These are phyloP conservation scores for Chaenocephalus aceratus DNA, from an alignment of 2,113 vertebrate genomes.

Conservation along the genomic window DNA sequence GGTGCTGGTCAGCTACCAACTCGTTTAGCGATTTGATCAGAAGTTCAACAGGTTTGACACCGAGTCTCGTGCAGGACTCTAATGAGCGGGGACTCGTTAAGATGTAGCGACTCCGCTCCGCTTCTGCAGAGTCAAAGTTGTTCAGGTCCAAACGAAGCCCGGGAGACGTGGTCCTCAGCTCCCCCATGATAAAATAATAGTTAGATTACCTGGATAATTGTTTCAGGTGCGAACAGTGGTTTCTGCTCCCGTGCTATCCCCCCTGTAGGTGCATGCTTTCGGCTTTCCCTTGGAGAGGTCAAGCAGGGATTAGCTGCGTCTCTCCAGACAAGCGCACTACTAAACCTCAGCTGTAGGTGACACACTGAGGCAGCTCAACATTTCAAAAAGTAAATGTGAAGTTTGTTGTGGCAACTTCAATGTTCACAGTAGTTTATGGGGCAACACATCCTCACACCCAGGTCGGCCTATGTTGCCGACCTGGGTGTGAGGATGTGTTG, in stretches of 20 bases:
- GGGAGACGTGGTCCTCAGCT: slow-evolving; percentile 44
- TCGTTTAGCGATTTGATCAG: slow-evolving; percentile 72
- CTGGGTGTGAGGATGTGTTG: too few relatives aligned
- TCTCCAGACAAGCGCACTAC: background rate
- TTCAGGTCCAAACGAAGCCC: slow-evolving; percentile 64
- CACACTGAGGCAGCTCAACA: background rate
- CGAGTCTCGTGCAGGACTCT: slow-evolving; percentile 75
- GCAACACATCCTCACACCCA: too few relatives aligned
- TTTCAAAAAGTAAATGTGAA: background rate
- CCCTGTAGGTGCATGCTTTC: background rate
- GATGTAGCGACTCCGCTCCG: slow-evolving; percentile 60
- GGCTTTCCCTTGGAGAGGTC: slow-evolving; percentile 35
- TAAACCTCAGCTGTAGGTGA: background rate
- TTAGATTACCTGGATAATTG: background rate
- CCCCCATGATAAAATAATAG: slow-evolving; percentile 50
- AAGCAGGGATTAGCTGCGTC: slow-evolving; percentile 63
- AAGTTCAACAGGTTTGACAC: slow-evolving; percentile 80
- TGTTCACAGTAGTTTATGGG: too few relatives aligned
- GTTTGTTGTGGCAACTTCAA: too few relatives aligned
- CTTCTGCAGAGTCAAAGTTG: slow-evolving; percentile 52
- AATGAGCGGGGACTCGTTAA: slow-evolving; percentile 78
- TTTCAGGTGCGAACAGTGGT: background rate
- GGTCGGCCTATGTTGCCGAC: too few relatives aligned
- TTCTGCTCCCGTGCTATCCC: background rate
- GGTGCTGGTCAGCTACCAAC: slow-evolving; percentile 54